Percentiles rank a stretch among this genome's conserved stretches.
These are phyloP conservation scores for Caenorhabditis remanei DNA, from an alignment of 1,140 invertebrate species.

Conservation along the genomic window DNA sequence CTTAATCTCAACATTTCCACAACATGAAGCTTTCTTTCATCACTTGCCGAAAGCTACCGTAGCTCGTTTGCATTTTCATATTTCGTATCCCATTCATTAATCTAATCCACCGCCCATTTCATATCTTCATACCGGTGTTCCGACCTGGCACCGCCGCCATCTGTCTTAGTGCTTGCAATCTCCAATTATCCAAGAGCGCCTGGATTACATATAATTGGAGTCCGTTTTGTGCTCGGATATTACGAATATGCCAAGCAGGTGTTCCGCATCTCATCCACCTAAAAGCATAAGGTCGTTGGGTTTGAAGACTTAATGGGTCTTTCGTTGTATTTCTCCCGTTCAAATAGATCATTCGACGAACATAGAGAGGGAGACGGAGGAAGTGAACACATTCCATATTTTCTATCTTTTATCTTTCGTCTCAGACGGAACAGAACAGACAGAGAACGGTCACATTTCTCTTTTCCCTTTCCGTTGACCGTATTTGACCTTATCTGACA, in stretches of 20 bases:
- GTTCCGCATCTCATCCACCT: background rate
- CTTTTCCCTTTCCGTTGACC: background rate
- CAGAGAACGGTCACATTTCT: background rate
- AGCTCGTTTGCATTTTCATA: too few relatives aligned
- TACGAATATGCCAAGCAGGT: background rate
- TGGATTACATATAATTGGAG: constrained; percentile 4
- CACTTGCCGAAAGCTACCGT: too few relatives aligned
- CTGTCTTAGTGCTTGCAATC: background rate
- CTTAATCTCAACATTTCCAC: too few relatives aligned
- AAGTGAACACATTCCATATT: too few relatives aligned
- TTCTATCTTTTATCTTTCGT: background rate
- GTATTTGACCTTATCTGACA: background rate
- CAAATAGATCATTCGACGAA: too few relatives aligned
- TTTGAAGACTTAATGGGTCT: background rate
- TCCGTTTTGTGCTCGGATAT: background rate
- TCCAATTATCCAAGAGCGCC: background rate
- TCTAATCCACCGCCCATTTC: too few relatives aligned
- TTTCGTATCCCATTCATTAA: too few relatives aligned
- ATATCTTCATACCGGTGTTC: too few relatives aligned
- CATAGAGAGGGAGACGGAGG: too few relatives aligned
- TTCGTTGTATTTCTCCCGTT: background rate
- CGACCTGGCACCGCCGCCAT: background rate
- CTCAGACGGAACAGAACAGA: background rate
- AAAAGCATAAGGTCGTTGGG: background rate
- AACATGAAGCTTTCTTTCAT: too few relatives aligned